Evolutionary conservation across 2,113 vertebrate species (phyloP).

Genomic region (Coryphaenoides rupestris): DNA sequence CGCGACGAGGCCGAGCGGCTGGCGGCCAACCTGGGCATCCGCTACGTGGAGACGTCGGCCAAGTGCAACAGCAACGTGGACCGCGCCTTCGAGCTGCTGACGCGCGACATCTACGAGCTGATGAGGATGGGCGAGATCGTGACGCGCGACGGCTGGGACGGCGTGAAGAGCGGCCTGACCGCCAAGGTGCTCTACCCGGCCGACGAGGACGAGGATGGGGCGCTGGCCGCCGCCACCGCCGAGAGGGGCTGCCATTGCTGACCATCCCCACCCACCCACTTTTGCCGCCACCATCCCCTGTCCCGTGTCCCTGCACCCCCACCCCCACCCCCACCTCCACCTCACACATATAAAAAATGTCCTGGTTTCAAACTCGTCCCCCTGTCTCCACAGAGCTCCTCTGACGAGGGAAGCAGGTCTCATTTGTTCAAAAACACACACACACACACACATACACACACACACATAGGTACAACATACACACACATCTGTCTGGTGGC

Average conservation of each 20-base stretch:
- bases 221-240: slow-evolving; percentile 19
- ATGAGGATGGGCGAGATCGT: slow-evolving; percentile 77
- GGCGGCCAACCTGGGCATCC: slow-evolving; percentile 76
- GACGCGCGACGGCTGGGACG: slow-evolving; percentile 74
- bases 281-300: slow-evolving; percentile 40
- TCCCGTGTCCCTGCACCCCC: no score
- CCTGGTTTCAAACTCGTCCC: no score
- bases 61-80: slow-evolving; percentile 78
- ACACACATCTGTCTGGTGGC: no score
- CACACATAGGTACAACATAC: no score
- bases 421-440: neutral
- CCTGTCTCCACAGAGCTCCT: no score
- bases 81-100: slow-evolving; percentile 81
- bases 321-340: no score
- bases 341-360: no score
- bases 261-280: slow-evolving; percentile 40
- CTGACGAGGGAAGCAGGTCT: neutral
- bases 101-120: slow-evolving; percentile 76
- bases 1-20: slow-evolving; percentile 77
- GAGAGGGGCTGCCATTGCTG: slow-evolving; percentile 77
- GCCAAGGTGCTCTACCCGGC: slow-evolving; percentile 54
- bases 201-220: slow-evolving; percentile 53
- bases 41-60: slow-evolving; percentile 84
- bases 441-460: neutral
- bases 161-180: slow-evolving; percentile 78